Conservation (phyloP, 2,797 vertebrate genomes). For the Podarcis lilfordi region DNA sequence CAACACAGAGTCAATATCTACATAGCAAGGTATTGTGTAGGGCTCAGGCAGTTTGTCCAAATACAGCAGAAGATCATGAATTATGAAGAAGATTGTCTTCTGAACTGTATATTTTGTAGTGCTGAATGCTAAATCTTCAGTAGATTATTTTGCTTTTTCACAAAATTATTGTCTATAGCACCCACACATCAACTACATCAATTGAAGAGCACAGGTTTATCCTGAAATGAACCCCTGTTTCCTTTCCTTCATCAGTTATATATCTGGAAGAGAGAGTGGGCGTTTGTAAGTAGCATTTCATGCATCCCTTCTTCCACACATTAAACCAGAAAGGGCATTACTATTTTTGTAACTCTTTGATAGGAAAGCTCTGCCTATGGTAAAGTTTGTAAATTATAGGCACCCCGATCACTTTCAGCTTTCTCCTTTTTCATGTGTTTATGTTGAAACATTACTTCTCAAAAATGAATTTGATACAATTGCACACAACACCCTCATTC, state of each 20-base stretch:
- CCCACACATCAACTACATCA: background rate
- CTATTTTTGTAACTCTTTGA: conserved; percentile 36
- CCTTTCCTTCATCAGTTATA: conserved; percentile 14
- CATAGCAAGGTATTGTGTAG: background rate
- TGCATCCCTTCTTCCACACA: conserved; percentile 2
- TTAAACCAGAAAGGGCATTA: conserved; percentile 36
- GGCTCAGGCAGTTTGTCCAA: background rate
- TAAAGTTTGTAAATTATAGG: conserved; percentile 26
- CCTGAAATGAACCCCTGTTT: background rate
- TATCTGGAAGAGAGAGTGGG: conserved; percentile 18
- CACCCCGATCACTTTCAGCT: conserved; percentile 21
- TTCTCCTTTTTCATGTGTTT: conserved; percentile 15
- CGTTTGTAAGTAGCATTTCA: conserved; percentile 10
- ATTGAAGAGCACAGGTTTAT: background rate
- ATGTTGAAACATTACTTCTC: background rate
- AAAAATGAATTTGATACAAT: background rate
- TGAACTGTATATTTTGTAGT: conserved; percentile 1
- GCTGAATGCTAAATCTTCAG: background rate
- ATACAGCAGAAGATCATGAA: background rate
- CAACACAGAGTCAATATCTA: too few relatives aligned
- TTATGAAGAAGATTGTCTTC: background rate
- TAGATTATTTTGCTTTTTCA: background rate
- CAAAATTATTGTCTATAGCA: conserved; percentile 11
- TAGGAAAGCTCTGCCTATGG: conserved; percentile 14
- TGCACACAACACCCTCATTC: background rate